Conservation (phyloP, 2,888 invertebrate species). For the Eristalinus sepulchralis region DNA sequence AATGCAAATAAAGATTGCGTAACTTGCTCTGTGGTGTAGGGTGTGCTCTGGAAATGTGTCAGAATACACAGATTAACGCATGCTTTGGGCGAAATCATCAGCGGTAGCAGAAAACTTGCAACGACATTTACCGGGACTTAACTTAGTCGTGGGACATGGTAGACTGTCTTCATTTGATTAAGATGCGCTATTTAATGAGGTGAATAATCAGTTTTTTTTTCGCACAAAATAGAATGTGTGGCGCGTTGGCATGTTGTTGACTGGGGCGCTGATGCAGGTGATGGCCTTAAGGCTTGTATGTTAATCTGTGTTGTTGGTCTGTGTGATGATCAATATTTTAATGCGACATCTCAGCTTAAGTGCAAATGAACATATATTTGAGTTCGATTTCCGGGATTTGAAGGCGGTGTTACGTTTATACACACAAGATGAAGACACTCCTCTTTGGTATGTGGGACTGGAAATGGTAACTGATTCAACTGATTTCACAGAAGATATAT, state of each 20-base stretch:
- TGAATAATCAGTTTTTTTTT: not conserved
- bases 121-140: not conserved
- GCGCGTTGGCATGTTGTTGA: not conserved
- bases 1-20: conserved; percentile 25
- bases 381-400: not conserved
- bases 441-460: not conserved
- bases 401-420: not conserved
- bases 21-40: not conserved
- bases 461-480: not conserved
- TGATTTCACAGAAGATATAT: not conserved
- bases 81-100: not conserved
- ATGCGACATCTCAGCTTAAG: not conserved
- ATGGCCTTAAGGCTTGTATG: not conserved
- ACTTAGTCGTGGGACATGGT: not conserved
- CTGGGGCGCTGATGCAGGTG: not conserved
- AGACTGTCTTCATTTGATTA: not conserved
- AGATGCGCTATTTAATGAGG: not conserved
- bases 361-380: not conserved
- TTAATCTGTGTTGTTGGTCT: not conserved
- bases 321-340: not conserved
- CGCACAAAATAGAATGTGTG: not conserved
- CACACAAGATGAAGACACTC: not conserved
- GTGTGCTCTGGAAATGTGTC: not conserved
- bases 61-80: not conserved
- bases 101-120: not conserved